These are phyloP conservation scores for Strigops habroptila DNA, from an alignment of 2,113 vertebrate species.

Conservation along the genomic window DNA sequence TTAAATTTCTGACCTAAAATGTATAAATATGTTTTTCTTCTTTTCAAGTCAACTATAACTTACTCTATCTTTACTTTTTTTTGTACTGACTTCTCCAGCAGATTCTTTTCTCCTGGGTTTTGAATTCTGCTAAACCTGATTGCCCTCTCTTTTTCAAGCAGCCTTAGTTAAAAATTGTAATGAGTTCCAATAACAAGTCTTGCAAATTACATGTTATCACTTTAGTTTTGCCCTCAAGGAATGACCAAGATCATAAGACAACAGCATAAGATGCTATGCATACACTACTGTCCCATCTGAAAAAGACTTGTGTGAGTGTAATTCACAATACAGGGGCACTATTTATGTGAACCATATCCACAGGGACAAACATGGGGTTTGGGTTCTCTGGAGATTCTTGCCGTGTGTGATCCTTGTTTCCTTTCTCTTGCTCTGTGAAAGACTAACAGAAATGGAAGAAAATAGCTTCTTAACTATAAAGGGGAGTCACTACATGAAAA, in stretches of 20 bases:
- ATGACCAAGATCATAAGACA: background rate
- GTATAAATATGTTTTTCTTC: background rate
- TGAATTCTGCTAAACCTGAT: background rate
- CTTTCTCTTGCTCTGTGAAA: background rate
- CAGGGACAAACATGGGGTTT: background rate
- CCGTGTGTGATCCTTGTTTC: background rate
- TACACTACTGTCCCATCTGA: background rate
- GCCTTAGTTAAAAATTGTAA: background rate
- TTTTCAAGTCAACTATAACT: slow-evolving; percentile 7
- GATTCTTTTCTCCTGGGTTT: background rate
- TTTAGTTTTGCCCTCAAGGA: background rate
- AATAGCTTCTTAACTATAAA: background rate
- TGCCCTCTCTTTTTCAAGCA: background rate
- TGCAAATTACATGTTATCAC: background rate
- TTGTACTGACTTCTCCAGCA: background rate
- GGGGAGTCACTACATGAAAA: background rate
- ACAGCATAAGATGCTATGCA: background rate
- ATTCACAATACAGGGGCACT: background rate
- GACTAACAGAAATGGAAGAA: background rate
- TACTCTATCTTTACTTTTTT: background rate
- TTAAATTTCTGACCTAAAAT: slow-evolving; percentile 4
- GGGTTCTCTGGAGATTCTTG: background rate
- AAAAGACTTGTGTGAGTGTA: background rate
- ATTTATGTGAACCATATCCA: fast-evolving
- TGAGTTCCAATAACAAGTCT: background rate